phyloP scores from a whole-genome alignment of 2,797 vertebrate genomes.

The Mormyrops attenuatus region DNA sequence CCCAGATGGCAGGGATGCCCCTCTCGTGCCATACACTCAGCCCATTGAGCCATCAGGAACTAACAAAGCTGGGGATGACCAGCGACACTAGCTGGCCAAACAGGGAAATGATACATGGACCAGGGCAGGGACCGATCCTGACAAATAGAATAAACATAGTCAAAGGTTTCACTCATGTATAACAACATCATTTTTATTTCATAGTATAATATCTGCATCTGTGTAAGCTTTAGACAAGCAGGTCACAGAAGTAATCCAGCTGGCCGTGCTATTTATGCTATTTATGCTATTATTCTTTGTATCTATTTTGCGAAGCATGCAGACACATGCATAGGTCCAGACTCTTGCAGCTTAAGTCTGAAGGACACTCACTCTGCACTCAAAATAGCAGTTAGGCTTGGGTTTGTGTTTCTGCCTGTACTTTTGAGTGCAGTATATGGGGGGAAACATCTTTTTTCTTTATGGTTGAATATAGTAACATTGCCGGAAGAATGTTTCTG shows the following conservation, averaged over 20 bases:
- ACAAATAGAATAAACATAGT: background rate
- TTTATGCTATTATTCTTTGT: background rate
- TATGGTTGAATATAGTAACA: background rate
- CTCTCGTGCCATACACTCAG: background rate
- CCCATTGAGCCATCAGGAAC: background rate
- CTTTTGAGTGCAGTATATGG: background rate
- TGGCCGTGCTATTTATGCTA: background rate
- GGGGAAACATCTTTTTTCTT: background rate
- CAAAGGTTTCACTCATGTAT: background rate
- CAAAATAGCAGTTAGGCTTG: background rate
- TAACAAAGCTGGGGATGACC: background rate
- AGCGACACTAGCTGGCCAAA: background rate
- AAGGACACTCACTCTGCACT: background rate
- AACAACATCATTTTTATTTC: background rate
- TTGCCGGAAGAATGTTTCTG: constrained; percentile 3
- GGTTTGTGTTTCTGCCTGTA: background rate
- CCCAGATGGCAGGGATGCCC: background rate
- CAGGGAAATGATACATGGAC: background rate
- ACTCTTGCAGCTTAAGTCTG: background rate
- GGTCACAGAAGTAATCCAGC: background rate
- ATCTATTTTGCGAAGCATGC: background rate
- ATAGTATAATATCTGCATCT: background rate
- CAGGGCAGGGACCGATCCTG: background rate
- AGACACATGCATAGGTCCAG: background rate
- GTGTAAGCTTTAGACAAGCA: background rate